A percentile compares a stretch with the other conserved stretches of the same genome.
These are phyloP conservation scores for Drosophila algonquin DNA, from an alignment of 2,888 invertebrate species.

Conservation along the genomic window DNA sequence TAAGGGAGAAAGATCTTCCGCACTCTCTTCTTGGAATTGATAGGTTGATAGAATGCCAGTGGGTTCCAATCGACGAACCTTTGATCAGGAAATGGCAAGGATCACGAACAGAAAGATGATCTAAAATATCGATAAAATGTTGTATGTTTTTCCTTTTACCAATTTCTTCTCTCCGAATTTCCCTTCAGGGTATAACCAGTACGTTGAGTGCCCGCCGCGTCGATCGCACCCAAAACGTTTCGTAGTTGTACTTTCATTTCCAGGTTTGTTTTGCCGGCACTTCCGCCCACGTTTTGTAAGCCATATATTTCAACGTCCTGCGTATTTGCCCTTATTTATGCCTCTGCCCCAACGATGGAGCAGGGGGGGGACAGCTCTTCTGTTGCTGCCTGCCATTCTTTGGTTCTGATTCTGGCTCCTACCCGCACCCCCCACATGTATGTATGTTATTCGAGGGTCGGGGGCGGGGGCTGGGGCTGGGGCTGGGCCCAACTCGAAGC, in stretches of 20 bases:
- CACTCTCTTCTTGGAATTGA: too few species aligned
- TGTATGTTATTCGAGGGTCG: conserved; percentile 55
- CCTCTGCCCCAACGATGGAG: conserved; percentile 31
- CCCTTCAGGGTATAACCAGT: conserved; percentile 20
- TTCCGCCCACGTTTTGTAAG: conserved; percentile 68
- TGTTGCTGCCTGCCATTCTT: not conserved
- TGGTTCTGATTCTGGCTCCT: not conserved
- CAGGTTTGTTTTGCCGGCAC: conserved; percentile 57
- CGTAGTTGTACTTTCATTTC: conserved; percentile 40
- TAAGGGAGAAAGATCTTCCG: too few species aligned
- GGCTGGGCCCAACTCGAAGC: conserved; percentile 27
- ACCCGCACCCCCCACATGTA: conserved; percentile 6
- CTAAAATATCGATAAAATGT: too few species aligned
- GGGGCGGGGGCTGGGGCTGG: too few species aligned
- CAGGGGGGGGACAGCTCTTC: not conserved
- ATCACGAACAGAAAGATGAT: too few species aligned
- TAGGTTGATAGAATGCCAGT: too few species aligned
- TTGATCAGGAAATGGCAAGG: too few species aligned
- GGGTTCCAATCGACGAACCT: too few species aligned
- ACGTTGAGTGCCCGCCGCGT: conserved; percentile 10
- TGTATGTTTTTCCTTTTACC: too few species aligned
- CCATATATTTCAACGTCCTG: conserved; percentile 57
- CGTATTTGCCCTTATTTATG: conserved; percentile 71
- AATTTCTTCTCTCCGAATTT: not conserved
- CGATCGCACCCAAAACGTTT: conserved; percentile 1